Base-by-base conservation (phyloP, 2,888 invertebrate species). In the Hirtodrosophila trivittata region DNA sequence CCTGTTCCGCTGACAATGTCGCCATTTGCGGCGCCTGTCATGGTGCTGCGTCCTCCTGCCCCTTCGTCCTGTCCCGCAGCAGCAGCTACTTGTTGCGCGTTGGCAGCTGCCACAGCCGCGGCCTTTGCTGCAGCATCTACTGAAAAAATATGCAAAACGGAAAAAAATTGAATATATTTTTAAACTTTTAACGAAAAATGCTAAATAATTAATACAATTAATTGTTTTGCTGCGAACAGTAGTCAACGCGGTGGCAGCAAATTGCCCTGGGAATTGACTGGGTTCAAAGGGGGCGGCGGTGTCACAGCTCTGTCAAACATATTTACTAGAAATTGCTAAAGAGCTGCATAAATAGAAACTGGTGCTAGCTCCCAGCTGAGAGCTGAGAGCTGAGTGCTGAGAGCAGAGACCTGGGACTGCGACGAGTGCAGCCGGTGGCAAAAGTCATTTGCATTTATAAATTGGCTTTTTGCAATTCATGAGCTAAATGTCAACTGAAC, bases 11-110 rank as follows among this genome's bases (percentile, higher is more conserved):
- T 69, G 18, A 92, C 90, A 72, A 93, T 91, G 77, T 94, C 94
- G 14, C 94, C 94, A 88, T 94, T 94, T 68, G 93, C 93, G 47
- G 80, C 75, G 82, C 83, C 71, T 51, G 41, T 93, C 92, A 77
- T 91, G 92, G 60, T 91, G 35, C 73, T 91, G 35, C 73, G 59
- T 71, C 74, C 76, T 39, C 28, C 38, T 10, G 18, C 49, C 5
- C 56, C 77, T 12, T 89, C 90, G 52, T 89, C 89, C 55, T 89
- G 89, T 52, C 18, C 30, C 5, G 81, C 91, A 14, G 88, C 85
- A 39, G 70, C 84, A 67, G 88, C 72, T 80, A 85, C 86, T 78
- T 82, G 82, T 83, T 85, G 86, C 63, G 72, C 71, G 50, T 71
- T 80, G 75, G 70, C 76, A 41, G 77, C 70, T n/a, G 83, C 64